These are phyloP conservation scores for Poecilia picta DNA, from an alignment of 2,797 vertebrate species.

Conservation along the genomic window DNA sequence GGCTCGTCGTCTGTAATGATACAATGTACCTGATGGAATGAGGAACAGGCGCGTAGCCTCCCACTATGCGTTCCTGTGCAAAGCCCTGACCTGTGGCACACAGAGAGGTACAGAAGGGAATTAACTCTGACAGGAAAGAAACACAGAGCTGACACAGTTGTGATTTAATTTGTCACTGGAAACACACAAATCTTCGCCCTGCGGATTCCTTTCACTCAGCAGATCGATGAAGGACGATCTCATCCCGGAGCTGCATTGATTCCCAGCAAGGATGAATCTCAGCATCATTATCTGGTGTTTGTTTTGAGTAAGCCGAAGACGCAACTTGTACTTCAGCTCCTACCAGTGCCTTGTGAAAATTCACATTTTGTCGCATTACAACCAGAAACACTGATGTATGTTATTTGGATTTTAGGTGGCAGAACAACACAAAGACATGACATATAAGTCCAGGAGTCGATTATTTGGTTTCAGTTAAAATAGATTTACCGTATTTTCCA, in stretches of 20 bases:
- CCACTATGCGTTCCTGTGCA: slow-evolving; percentile 76
- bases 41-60: slow-evolving; percentile 79
- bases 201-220: slow-evolving; percentile 28
- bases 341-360: neutral
- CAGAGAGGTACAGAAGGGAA: slow-evolving; percentile 13
- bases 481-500: no score
- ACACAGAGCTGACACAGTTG: slow-evolving; percentile 14
- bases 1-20: slow-evolving; percentile 78
- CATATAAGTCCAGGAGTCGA: neutral
- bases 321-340: neutral
- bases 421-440: neutral
- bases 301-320: slow-evolving; percentile 1
- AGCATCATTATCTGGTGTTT: slow-evolving; percentile 12
- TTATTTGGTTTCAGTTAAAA: neutral
- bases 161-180: slow-evolving; percentile 25
- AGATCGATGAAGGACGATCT: slow-evolving; percentile 50
- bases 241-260: slow-evolving; percentile 17
- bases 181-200: slow-evolving; percentile 21
- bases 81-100: slow-evolving; percentile 62
- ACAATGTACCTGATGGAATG: slow-evolving; percentile 85
- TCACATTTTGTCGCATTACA: neutral
- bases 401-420: neutral
- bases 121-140: slow-evolving; percentile 7
- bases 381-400: neutral
- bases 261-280: slow-evolving; percentile 13